Conservation (phyloP, 1,140 invertebrate genomes). For the Ctenoplectra terminalis region DNA sequence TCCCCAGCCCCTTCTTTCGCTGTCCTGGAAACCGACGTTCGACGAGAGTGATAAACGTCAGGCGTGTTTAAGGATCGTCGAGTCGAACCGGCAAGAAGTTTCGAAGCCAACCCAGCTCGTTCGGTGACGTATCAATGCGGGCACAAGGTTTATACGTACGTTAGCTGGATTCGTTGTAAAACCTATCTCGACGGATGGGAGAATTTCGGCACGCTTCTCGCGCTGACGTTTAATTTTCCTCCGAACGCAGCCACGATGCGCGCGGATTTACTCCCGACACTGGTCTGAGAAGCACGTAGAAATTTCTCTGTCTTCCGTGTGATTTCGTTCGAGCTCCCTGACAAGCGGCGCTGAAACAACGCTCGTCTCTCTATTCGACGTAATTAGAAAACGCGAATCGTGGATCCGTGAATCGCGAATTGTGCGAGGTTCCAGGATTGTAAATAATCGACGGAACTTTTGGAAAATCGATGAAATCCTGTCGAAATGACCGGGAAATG, state of each 20-base stretch:
- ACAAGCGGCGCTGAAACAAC: neutral
- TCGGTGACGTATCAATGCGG: constrained; percentile 30
- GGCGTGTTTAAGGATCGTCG: neutral
- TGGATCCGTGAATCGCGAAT: neutral
- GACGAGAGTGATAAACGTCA: constrained; percentile 25
- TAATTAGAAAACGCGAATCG: neutral
- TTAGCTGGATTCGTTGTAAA: constrained; percentile 9
- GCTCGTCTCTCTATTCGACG: neutral
- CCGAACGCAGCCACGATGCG: neutral
- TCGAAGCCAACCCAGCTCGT: neutral
- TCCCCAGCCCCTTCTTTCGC: neutral
- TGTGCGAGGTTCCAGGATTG: no score
- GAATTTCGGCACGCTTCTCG: constrained; percentile 38
- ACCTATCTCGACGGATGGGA: neutral
- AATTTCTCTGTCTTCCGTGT: constrained; percentile 32
- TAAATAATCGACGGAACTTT: neutral
- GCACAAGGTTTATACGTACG: neutral
- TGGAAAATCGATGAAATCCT: neutral
- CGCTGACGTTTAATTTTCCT: constrained; percentile 58
- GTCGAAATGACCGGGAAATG: neutral
- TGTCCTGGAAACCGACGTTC: neutral
- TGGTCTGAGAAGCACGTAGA: neutral
- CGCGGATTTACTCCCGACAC: constrained; percentile 19
- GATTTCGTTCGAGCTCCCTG: constrained; percentile 18
- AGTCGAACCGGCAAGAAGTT: neutral